Base-by-base conservation (phyloP, 2,113 vertebrate species). In the Sylvietta virens region DNA sequence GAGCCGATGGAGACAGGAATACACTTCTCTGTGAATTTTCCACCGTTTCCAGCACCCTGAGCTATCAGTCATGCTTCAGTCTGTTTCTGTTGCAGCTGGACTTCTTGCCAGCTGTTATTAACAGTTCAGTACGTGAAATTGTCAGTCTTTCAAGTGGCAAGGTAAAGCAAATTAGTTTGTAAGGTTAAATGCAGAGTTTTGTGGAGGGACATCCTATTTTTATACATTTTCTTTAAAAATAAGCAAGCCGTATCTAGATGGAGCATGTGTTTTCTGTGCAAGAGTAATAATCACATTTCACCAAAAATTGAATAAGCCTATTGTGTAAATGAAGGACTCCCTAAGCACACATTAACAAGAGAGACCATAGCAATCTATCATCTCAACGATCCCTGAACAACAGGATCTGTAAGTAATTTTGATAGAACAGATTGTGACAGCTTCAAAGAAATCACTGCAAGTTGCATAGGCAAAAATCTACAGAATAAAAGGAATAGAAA, bases 321-420 rank as follows among this genome's bases (percentile, higher is more conserved):
- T 96, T 21, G 77, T 85, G 65, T 94, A 96, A 98, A 97, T 97
- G 92, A 97, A 98, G 76, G 93, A 85, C 89, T 98, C 97, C 97
- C 97, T 90, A 87, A 98, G 82, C 62, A 81, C 81, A 81, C 95
- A 96, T 97, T 97, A 97, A 18, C 37, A 90, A 57, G 62, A 89
- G 90, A 95, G 81, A 86, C 70, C 57, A 58, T 81, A 95, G 88
- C 81, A 91, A 91, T 98, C 78, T 79, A 94, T 98, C 97, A 97
- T 97, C 88, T 97, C 95, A 96, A 97, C 47, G 92, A 94, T 87
- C 96, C 87, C 96, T 92, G 95, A 91, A 97, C 94, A 96, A 97
- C 97, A 95, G 95, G 47, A 84, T 76, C 94, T 92, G 72, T 58
- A 90, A 95, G 87, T 95, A 81, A 92, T 92, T 97, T 95, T 95